These are phyloP conservation scores for Telmatochromis sp. DNA, from an alignment of 2,113 vertebrate species.

Conservation along the genomic window DNA sequence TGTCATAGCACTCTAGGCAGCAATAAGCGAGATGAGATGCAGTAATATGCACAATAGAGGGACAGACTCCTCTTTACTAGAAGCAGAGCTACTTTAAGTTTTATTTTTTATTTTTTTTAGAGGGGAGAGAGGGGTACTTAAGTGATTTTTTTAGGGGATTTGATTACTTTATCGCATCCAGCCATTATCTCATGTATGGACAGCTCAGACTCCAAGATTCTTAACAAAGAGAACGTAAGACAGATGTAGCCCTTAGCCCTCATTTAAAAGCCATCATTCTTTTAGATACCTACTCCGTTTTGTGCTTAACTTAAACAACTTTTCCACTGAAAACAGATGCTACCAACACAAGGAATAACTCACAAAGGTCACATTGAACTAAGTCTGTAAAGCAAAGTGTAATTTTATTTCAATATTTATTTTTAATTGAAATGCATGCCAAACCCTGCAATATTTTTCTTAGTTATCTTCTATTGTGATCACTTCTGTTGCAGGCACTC, in stretches of 20 bases:
- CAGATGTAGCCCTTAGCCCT: neutral
- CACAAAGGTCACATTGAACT: neutral
- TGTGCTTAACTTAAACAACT: neutral
- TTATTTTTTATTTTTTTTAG: neutral
- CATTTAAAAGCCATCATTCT: neutral
- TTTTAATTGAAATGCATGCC: neutral
- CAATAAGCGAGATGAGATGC: slow-evolving; percentile 54
- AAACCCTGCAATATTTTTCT: neutral
- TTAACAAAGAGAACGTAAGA: neutral
- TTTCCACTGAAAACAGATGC: neutral
- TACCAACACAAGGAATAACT: neutral
- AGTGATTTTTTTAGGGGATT: neutral
- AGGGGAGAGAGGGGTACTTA: slow-evolving; percentile 17
- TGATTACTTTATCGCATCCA: slow-evolving; percentile 32
- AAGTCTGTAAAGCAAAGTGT: neutral
- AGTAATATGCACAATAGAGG: slow-evolving; percentile 38
- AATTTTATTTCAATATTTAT: neutral
- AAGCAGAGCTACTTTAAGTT: slow-evolving; percentile 41
- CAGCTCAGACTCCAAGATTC: neutral
- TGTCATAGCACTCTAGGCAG: slow-evolving; percentile 51
- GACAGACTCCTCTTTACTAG: slow-evolving; percentile 18
- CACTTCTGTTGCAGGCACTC: neutral
- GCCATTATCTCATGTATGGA: slow-evolving; percentile 6
- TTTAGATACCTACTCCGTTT: neutral
- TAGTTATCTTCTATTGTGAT: neutral